Percentiles rank a stretch among this genome's conserved stretches.
phyloP scores from a whole-genome alignment of 2,113 vertebrate species.

The Tenrec ecaudatus region DNA sequence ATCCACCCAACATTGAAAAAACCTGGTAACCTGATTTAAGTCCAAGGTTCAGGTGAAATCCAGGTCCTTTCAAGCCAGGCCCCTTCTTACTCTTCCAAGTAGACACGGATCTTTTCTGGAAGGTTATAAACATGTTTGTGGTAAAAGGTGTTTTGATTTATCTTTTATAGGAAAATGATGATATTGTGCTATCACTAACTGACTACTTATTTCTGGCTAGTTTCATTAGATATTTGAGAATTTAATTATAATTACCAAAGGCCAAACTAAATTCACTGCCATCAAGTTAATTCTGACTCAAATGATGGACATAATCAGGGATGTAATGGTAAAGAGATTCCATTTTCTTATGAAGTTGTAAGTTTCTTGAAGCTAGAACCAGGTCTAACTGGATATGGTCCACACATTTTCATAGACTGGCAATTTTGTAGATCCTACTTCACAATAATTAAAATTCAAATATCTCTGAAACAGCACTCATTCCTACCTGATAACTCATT shows the following conservation, averaged over 20 bases:
- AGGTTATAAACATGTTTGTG: too few species aligned
- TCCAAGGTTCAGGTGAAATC: neutral
- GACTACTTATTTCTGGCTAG: neutral
- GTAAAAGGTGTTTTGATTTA: neutral
- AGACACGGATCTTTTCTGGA: too few species aligned
- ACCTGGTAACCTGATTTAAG: neutral
- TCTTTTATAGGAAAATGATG: neutral
- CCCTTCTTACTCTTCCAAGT: too few species aligned
- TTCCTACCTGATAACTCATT: neutral
- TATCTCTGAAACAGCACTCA: neutral
- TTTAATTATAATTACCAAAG: neutral
- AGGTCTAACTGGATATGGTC: neutral
- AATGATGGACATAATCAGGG: too few species aligned
- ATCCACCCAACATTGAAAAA: neutral
- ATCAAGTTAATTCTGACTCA: too few species aligned
- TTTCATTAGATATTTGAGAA: neutral
- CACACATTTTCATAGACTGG: neutral
- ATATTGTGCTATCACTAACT: neutral
- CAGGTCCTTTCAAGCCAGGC: too few species aligned
- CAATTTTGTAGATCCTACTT: neutral
- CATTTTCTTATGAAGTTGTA: neutral
- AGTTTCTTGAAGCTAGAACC: neutral
- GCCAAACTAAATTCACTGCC: too few species aligned
- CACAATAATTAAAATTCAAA: neutral
- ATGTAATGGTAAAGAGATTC: neutral